Conservation (phyloP, 2,797 vertebrate species). For the Eospalax fontanierii region DNA sequence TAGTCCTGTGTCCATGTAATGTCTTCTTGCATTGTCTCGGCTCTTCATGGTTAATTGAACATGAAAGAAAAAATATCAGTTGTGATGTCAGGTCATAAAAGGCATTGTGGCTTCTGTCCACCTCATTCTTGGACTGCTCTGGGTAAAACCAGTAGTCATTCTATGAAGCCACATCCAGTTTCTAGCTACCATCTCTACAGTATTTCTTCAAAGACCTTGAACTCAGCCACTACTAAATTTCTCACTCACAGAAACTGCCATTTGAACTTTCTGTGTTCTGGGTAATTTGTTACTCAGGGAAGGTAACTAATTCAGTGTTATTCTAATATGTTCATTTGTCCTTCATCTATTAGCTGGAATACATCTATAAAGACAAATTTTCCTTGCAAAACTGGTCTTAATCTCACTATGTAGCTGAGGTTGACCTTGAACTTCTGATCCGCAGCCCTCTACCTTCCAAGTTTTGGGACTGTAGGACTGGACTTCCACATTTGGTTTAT, state of each 20-base stretch:
- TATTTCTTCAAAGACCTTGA: background rate
- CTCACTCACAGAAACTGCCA: background rate
- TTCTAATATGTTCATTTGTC: slow-evolving; percentile 8
- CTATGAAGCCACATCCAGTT: background rate
- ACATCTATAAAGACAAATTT: slow-evolving; percentile 33
- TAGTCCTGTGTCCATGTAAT: background rate
- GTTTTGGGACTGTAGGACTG: background rate
- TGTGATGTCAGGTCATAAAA: slow-evolving; percentile 41
- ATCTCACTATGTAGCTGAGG: background rate
- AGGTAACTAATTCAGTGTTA: slow-evolving; percentile 2
- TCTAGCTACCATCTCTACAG: background rate
- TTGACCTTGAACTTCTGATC: background rate
- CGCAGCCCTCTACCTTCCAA: background rate
- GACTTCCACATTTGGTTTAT: background rate
- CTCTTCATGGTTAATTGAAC: background rate
- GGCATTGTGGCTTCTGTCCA: background rate
- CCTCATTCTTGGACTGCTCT: background rate
- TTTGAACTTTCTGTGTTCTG: slow-evolving; percentile 1
- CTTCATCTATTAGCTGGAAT: slow-evolving; percentile 17
- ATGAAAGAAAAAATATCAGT: background rate
- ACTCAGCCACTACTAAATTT: slow-evolving; percentile 5
- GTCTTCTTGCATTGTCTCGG: background rate
- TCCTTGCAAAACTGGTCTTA: background rate
- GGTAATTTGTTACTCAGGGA: slow-evolving; percentile 31
- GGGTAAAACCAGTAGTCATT: background rate